Base-by-base conservation (phyloP, 2,113 vertebrate genomes). In the Psittacus erithacus region DNA sequence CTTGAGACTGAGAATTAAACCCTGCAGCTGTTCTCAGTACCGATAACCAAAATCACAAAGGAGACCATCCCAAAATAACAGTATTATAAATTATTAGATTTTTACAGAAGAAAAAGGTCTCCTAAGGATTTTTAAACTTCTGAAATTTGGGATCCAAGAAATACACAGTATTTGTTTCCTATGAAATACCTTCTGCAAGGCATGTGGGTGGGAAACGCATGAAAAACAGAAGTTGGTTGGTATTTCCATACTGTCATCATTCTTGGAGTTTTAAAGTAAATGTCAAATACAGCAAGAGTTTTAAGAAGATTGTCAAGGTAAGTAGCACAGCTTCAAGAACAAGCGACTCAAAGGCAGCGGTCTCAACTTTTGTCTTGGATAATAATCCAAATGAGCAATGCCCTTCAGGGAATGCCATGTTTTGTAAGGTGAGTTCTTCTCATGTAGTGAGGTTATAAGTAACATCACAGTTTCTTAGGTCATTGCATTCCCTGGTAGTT, bases 1-100 rank as follows among this genome's bases (percentile, higher is more conserved):
- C 65, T 68, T 82, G 83, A 94, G 74, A 44, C 43, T 23, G 31
- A 70, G 79, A 83, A 92, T 90, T 50, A 94, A 93, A 92, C 22
- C 9, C 24, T 64, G 7, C 80, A 92, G 43, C 77, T 82, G 43
- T 86, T 86, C 65, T 20, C 41, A 28, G 33, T 68, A 79, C 25
- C 75, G 62, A 87, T 82, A 84, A 86, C 15, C 15, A 82, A 86
- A 94, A 76, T 62, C 65, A 69, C 22, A 50, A 55, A 68, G 39
- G 65, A 69, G 2, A 73, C 11, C 0, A 14, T 71, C 57, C 67
- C 47, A 20, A 90, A 90, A 76, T 52, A 27, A 47, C 7, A 33
- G 14, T 50, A 55, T 35, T 29, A 38, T 2, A 74, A 20, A 60
- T 35, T 29, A 57, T 35, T 33, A 29, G 8, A 6, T 11, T 65